Conservation (phyloP, 2,797 vertebrate genomes). For the Cossypha dichroa region DNA sequence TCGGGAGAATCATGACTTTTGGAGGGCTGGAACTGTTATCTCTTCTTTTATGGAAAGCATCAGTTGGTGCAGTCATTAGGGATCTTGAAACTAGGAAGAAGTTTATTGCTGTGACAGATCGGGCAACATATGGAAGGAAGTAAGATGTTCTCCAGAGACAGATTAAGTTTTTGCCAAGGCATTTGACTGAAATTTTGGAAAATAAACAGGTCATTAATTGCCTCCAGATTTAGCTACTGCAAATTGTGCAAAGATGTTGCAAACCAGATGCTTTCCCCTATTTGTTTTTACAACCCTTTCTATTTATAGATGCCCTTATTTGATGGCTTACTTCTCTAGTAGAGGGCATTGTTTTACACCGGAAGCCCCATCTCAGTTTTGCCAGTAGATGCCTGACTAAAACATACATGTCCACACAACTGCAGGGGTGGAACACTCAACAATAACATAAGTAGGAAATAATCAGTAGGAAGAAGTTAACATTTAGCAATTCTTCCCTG, state of each 20-base stretch:
- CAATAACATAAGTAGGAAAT: neutral
- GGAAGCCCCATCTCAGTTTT: neutral
- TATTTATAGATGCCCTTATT: conserved; percentile 26
- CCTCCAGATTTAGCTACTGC: conserved; percentile 44
- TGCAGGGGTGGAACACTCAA: neutral
- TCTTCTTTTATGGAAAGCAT: conserved; percentile 4
- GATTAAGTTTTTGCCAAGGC: conserved; percentile 44
- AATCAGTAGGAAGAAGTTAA: neutral
- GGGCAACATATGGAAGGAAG: conserved; percentile 39
- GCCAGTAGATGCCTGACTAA: neutral
- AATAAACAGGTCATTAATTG: conserved; percentile 51
- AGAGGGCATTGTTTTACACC: neutral
- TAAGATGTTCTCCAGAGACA: conserved; percentile 20
- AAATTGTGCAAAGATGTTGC: conserved; percentile 27
- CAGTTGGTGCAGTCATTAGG: neutral
- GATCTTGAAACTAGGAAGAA: neutral
- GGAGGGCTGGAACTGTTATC: neutral
- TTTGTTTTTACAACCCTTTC: conserved; percentile 34
- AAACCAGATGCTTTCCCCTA: conserved; percentile 42
- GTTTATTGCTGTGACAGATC: conserved; percentile 17
- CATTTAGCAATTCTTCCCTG: neutral
- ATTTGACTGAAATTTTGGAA: conserved; percentile 62
- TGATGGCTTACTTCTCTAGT: neutral
- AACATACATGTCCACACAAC: neutral
- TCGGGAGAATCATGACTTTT: neutral